Evolutionary conservation across 2,888 invertebrate species (phyloP), one percentile per base, ranked within the genome.

Genomic region (Schizotus pectinicornis): DNA sequence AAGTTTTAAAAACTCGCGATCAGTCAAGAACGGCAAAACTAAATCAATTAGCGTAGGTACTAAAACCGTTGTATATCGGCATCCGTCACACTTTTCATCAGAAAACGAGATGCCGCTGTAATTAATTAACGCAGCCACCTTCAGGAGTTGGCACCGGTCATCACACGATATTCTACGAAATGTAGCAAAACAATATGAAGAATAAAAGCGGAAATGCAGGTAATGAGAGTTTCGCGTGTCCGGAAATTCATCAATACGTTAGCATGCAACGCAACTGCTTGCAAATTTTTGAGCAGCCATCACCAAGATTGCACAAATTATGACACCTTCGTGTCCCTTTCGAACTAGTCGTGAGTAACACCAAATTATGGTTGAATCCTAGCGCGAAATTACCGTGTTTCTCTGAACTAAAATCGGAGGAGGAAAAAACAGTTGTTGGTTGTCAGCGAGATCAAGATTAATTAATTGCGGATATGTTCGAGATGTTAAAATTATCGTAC

Each of bases 171-270:
- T 22, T 22, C 22, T 22, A 22, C 22, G 3, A 22, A n/a, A 22
- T 5, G 22, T 22, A 22, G 22, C n/a, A 67, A 72, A 71, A 71
- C 71, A 73, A 72, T 74, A 70, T 67, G 69, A 69, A 68, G 68
- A 72, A 68, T 67, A 64, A 62, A 68, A 65, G 68, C 67, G 74
- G 73, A 73, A 71, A 64, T 70, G 66, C 64, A 68, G 59, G 65
- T 72, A 74, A 74, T 67, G 74, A 72, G 67, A 56, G 63, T 67
- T 71, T 76, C 61, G 74, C 74, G 74, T 75, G 74, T 62, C 64
- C 55, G 58, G 61, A 67, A 64, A 67, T 65, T 60, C 71, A 68
- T 73, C 69, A 67, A 72, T 71, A 68, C 61, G 55, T 54, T 55
- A 53, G 59, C 64, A 62, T 61, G 64, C 52, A 42, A 57, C 51